Evolutionary conservation across 2,888 invertebrate genomes (phyloP).

Genomic region (Willowsia nigromaculata): DNA sequence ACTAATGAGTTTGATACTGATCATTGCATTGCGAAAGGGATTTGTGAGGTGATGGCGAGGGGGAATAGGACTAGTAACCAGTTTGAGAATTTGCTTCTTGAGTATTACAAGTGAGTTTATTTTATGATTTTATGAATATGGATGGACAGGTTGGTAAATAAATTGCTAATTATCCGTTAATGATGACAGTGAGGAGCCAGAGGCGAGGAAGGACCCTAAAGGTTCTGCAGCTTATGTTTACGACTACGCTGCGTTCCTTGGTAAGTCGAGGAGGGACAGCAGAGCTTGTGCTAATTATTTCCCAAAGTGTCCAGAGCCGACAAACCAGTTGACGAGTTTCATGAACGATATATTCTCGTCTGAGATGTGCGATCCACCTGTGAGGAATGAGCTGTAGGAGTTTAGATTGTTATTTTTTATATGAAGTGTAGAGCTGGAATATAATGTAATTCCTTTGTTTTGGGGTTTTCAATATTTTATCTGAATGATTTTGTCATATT

Average conservation of each 20-base stretch:
- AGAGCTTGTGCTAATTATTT: constrained; percentile 73
- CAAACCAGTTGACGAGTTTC: constrained; percentile 71
- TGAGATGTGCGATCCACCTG: constrained; percentile 77
- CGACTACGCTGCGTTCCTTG: constrained; percentile 76
- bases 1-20: constrained; percentile 76
- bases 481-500: too few relatives aligned
- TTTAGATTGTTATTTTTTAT: too few relatives aligned
- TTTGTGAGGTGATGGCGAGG: constrained; percentile 76
- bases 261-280: constrained; percentile 69
- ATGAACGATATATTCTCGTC: constrained; percentile 77
- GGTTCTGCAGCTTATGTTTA: constrained; percentile 74
- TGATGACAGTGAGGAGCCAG: constrained; percentile 58
- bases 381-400: constrained; percentile 46
- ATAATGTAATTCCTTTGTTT: too few relatives aligned
- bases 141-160: too few relatives aligned
- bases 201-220: constrained; percentile 46
- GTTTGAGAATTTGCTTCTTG: constrained; percentile 74
- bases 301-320: constrained; percentile 74
- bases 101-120: constrained; percentile 73
- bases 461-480: too few relatives aligned
- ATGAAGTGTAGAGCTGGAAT: too few relatives aligned
- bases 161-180: too few relatives aligned
- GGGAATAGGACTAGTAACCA: constrained; percentile 75
- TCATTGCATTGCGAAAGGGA: constrained; percentile 77
- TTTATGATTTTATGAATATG: too few relatives aligned